Evolutionary conservation across 2,888 invertebrate genomes (phyloP), one percentile per base, ranked within the genome.

Genomic region (Synergus japonicus): DNA sequence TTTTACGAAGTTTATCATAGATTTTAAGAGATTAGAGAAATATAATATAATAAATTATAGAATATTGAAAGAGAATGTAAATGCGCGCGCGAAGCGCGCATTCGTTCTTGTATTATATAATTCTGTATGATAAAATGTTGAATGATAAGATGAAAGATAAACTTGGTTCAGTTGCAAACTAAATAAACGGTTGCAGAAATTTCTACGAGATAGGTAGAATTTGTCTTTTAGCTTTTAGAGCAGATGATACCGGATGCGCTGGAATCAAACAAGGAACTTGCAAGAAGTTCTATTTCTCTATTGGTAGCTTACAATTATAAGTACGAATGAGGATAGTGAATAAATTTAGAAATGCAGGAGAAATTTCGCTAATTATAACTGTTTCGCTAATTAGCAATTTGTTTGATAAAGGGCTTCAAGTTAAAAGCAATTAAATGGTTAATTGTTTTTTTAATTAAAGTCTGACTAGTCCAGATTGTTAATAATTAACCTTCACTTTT

Each of bases 141-240:
- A 60, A 60, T 12, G 60, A 22, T 29, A 29, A 29, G 3, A 29
- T 29, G 29, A 29, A 29, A 29, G n/a, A 37, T 73, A 73, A 54
- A 69, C 49, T 69, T 29, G 15, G 49, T 49, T 73, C 37, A 73
- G 73, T 73, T 73, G 54, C 18, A 54, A 54, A 73, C 37, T 37
- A 73, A 73, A 73, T 54, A 73, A 73, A 73, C 49, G 37, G 49
- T 73, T 73, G 73, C 54, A 37, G n/a, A 37, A 5, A 73, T 54
- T 73, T 49, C 73, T 37, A n/a, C n/a, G 73, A 73, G 54, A 54
- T 73, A n/a, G 54, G 54, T 73, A 54, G 29, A 73, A n/a, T 73
- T 54, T 73, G 54, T 37, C 37, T 54, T 73, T 49, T 41, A 73
- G 54, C 37, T 73, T 73, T 73, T n/a, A 15, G 37, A 10, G 15